Base-by-base conservation (phyloP, 2,797 vertebrate genomes). In the Malacoraja senta region DNA sequence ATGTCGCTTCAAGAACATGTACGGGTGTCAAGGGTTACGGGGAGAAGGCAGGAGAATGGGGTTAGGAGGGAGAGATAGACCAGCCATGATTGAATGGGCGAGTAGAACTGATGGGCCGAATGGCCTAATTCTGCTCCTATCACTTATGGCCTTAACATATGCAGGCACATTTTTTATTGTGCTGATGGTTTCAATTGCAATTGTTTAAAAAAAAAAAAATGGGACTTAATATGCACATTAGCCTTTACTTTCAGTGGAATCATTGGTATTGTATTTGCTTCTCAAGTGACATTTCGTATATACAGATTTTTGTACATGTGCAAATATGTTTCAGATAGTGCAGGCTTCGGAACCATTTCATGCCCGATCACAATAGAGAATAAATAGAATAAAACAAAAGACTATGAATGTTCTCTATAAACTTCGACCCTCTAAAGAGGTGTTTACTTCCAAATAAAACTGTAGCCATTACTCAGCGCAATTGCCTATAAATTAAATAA, bases 381-480 rank as follows among this genome's bases (percentile, higher is more conserved):
- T 74, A 74, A 92, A 92, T 92, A 92, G 38, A 76, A 58, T 92
- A 44, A 24, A 38, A 53, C 65, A 92, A 88, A 71, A 92, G 90
- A 74, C 44, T 68, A 24, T 29, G 24, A 74, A 92, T 76, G 68
- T 76, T 38, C 68, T 53, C 38, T 8, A n/a, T 10, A 58, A 44
- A 61, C 21, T 84, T 84, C 2, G 32, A 58, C 63, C 65, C 63
- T 35, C n/a, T 38, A 8, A 6, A 74, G 90, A 92, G 72, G 38
- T 38, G 44, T 92, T 53, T 92, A 74, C 90, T 76, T 92, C 15
- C 90, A 92, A 76, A 92, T 74, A 53, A 74, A 72, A 92, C 35
- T 29, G 38, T 74, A 74, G 53, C 35, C 26, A 92, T 32, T 72
- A 91, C 35, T 74, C 90, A 74, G 90, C 74, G 65, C 35, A 74